Evolutionary conservation across 64 coral and sea anemone genomes (phyloP).

Genomic region (Pocillopora damicornis): DNA sequence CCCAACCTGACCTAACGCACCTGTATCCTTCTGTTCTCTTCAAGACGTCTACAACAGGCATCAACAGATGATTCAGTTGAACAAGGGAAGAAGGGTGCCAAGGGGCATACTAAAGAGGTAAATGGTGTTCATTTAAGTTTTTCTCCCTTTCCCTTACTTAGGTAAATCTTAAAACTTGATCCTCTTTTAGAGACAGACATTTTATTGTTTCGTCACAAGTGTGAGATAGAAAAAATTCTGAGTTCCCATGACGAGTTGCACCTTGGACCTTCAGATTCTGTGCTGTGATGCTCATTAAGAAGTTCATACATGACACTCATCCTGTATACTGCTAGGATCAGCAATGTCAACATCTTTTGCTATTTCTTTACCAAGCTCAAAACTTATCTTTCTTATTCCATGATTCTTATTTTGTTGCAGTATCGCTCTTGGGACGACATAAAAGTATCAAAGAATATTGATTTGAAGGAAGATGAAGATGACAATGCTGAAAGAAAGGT

Average conservation of each 20-base stretch:
- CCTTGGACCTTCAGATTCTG: too few relatives aligned
- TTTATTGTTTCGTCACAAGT: too few relatives aligned
- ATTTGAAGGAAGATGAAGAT: constrained; percentile 77
- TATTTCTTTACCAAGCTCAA: not conserved
- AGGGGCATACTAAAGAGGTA: constrained; percentile 68
- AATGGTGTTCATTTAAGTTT: too few relatives aligned
- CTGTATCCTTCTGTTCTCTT: not conserved
- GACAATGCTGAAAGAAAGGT: constrained; percentile 39
- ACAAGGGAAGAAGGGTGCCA: constrained; percentile 66
- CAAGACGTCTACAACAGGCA: constrained; percentile 85
- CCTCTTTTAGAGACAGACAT: too few relatives aligned
- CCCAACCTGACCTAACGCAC: not conserved
- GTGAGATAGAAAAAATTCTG: too few relatives aligned
- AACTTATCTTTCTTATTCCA: not conserved
- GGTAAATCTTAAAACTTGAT: too few relatives aligned
- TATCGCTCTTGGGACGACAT: constrained; percentile 80
- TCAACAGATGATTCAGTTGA: constrained; percentile 82
- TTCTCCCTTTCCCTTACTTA: too few relatives aligned
- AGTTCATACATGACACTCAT: too few relatives aligned
- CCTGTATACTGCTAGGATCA: too few relatives aligned
- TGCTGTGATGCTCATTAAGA: too few relatives aligned
- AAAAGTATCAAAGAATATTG: constrained; percentile 89
- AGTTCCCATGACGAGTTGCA: too few relatives aligned
- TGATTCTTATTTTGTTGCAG: constrained; percentile 21
- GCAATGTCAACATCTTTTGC: too few relatives aligned